phyloP scores from a whole-genome alignment of 2,888 invertebrate species.

The Leucophora obtusa region DNA sequence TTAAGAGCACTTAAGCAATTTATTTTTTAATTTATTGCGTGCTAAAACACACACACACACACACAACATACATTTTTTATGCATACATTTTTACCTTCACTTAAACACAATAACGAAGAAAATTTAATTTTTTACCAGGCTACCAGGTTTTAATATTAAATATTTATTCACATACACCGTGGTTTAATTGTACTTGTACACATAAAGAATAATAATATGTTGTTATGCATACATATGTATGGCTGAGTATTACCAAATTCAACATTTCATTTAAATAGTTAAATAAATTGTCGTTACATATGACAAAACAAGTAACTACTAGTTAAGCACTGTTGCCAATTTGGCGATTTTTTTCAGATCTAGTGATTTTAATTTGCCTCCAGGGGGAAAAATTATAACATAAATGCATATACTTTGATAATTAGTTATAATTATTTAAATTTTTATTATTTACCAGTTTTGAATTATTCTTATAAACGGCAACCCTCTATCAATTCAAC shows the following conservation, averaged over 20 bases:
- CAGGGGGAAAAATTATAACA: no score
- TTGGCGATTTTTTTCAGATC: no score
- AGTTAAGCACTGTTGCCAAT: no score
- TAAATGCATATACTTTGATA: no score
- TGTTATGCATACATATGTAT: not conserved
- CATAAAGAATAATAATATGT: not conserved
- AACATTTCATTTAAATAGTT: constrained; percentile 41
- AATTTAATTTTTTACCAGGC: not conserved
- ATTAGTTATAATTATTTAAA: no score
- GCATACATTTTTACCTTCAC: not conserved
- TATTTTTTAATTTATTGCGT: constrained; percentile 60
- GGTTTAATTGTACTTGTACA: not conserved
- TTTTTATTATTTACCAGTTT: no score
- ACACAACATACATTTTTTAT: no score
- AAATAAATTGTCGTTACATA: constrained; percentile 35
- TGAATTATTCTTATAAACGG: no score
- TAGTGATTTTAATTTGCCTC: no score
- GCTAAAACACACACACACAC: constrained; percentile 32
- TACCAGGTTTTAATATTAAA: constrained; percentile 19
- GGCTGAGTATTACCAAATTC: constrained; percentile 12
- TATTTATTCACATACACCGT: not conserved
- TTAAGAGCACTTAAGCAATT: constrained; percentile 64
- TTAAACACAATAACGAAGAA: not conserved
- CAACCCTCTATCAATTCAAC: no score
- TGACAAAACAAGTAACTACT: not conserved